phyloP scores from a whole-genome alignment of 2,113 vertebrate species.

The Hystrix brachyura region DNA sequence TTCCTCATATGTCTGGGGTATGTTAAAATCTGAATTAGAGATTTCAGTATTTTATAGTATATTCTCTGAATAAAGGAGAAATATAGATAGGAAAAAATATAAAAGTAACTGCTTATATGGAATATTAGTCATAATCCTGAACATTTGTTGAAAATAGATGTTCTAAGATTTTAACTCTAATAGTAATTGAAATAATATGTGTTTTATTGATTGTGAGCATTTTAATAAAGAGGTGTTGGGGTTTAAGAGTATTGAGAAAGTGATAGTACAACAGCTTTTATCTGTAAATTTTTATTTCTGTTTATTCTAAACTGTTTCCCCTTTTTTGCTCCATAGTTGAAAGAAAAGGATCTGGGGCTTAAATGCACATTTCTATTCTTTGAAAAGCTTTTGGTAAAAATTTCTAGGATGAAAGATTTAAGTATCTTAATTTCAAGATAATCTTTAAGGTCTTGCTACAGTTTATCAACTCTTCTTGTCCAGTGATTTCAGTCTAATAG shows the following conservation, averaged over 20 bases:
- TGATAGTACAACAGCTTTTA: not conserved
- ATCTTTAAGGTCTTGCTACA: conserved; percentile 40
- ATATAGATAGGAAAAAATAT: conserved; percentile 23
- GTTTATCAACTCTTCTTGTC: conserved; percentile 13
- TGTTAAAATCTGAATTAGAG: conserved; percentile 14
- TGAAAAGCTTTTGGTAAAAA: conserved; percentile 48
- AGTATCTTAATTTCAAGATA: conserved; percentile 23
- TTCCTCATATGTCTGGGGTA: not conserved
- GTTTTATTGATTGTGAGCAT: conserved; percentile 36
- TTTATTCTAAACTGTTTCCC: not conserved
- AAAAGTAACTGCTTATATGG: conserved; percentile 32
- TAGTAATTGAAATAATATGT: not conserved
- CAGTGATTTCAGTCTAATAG: not conserved
- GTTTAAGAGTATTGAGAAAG: conserved; percentile 10
- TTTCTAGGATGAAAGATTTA: not conserved
- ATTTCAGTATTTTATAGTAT: conserved; percentile 34
- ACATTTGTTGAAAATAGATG: conserved; percentile 11
- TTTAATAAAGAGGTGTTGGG: conserved; percentile 3
- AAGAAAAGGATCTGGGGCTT: not conserved
- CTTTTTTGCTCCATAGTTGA: not conserved
- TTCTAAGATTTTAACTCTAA: conserved; percentile 44
- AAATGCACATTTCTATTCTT: conserved; percentile 23
- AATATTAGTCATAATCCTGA: conserved; percentile 62
- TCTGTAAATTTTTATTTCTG: conserved; percentile 41
- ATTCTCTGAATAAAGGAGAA: conserved; percentile 60